Base-by-base conservation (phyloP, 2,797 vertebrate species). In the Hemibagrus guttatus region DNA sequence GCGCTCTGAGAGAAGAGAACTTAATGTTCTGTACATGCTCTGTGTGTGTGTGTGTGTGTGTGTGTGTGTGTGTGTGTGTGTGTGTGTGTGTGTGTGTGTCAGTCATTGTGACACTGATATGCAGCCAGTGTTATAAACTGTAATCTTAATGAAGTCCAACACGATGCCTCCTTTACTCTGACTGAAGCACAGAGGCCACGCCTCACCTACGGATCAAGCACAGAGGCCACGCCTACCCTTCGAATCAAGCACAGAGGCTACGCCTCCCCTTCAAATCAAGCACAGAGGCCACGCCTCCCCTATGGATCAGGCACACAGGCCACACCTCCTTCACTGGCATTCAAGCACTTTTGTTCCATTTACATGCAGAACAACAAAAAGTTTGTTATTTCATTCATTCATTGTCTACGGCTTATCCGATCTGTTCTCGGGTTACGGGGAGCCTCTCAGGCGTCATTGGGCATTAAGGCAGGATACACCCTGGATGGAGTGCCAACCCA, bases 21-120 rank as follows among this genome's bases (percentile, higher is more conserved):
- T 31, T 28, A 35, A 72, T 17, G 68, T 84, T 72, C 66, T 84
- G 64, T 84, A 84, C 54, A 52, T 83, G 61, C 63, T 83, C 7
- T 76, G 74, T 76, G 56, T n/a, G 23, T 23, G 35, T 7, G 5
- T 21, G 42, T 76, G 14, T 76, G 49, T 56, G 74, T 56, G 49
- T 76, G 49, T 74, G 69, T 72, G 69, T 72, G 21, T 49, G 69
- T 72, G 69, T 46, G 14, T 68, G 66, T 68, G 66, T 68, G 28
- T 68, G 66, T 68, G 66, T 71, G 66, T 69, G 66, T 69, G 68
- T 42, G 64, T 68, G 66, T 35, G 66, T 68, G 31, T 69, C 5
- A 3, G 63, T 21, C 17, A 39, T 39, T 72, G 23, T 72, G 19
- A 23, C 17, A 39, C 19, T 72, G 39, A 23, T 72, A 3, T 72